Conservation (phyloP, 2,113 vertebrate species). For the Elaphurus davidianus region DNA sequence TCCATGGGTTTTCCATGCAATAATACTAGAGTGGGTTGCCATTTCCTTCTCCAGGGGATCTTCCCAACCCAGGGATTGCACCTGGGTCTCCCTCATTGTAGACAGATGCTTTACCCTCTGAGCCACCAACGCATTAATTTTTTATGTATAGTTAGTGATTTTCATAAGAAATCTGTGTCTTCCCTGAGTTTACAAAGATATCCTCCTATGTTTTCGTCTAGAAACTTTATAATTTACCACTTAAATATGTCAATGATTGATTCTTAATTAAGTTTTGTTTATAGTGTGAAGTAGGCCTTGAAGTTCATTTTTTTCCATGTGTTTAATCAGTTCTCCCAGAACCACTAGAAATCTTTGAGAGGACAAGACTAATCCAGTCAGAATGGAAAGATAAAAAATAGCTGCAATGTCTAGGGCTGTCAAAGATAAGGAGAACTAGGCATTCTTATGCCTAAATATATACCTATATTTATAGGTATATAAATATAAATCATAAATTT, state of each 20-base stretch:
- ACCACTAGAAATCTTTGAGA: conserved; percentile 3
- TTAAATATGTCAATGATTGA: neutral
- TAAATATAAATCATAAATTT: neutral
- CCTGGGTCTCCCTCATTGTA: too few species aligned
- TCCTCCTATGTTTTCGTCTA: neutral
- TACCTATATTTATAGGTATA: neutral
- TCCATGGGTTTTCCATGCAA: too few species aligned
- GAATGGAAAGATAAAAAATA: neutral
- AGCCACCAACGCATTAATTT: neutral
- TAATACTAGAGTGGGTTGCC: too few species aligned
- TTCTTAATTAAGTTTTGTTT: neutral
- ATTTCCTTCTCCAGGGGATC: too few species aligned
- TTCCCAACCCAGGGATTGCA: too few species aligned
- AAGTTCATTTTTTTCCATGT: neutral
- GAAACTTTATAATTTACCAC: neutral
- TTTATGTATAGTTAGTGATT: neutral
- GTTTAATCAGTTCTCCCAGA: neutral
- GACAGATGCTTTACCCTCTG: too few species aligned
- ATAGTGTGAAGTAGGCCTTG: neutral
- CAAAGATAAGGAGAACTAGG: neutral
- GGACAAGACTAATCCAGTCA: neutral
- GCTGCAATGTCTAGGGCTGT: neutral
- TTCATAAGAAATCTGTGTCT: neutral
- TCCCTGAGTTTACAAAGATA: neutral
- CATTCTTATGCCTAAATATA: neutral